These are phyloP conservation scores for Oceanodroma leucorhoa DNA, from an alignment of 2,797 vertebrate genomes.

Conservation along the genomic window DNA sequence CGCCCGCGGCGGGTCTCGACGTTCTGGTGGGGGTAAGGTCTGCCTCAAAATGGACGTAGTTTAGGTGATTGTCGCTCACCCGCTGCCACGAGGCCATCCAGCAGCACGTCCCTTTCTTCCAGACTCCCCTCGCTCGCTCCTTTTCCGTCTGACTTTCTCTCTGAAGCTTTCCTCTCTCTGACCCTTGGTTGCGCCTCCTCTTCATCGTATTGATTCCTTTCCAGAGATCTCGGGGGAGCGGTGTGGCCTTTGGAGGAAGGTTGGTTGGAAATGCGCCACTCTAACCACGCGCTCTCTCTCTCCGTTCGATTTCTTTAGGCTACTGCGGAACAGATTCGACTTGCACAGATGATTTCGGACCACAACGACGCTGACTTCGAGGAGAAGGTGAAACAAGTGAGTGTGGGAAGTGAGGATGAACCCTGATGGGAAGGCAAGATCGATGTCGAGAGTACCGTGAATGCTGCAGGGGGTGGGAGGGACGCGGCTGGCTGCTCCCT, in stretches of 20 bases:
- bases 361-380: constrained; percentile 99
- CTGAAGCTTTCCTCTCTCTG: background rate
- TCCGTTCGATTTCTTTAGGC: constrained; percentile 74
- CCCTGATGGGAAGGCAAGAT: background rate
- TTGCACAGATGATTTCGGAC: constrained; percentile 99
- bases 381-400: constrained; percentile 98
- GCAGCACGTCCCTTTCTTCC: background rate
- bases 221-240: background rate
- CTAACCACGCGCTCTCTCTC: background rate
- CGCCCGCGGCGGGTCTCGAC: background rate
- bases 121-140: background rate
- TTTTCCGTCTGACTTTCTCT: background rate
- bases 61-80: background rate
- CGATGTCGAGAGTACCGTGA: fast-evolving
- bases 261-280: fast-evolving
- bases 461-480: fast-evolving
- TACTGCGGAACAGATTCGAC: constrained; percentile 98
- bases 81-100: background rate
- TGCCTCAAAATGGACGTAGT: background rate
- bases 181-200: background rate
- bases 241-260: background rate
- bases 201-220: background rate
- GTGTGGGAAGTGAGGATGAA: constrained; percentile 5
- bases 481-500: background rate
- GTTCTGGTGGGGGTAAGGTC: background rate